Conservation (phyloP, 2,797 vertebrate genomes). For the Pelodytes ibericus region DNA sequence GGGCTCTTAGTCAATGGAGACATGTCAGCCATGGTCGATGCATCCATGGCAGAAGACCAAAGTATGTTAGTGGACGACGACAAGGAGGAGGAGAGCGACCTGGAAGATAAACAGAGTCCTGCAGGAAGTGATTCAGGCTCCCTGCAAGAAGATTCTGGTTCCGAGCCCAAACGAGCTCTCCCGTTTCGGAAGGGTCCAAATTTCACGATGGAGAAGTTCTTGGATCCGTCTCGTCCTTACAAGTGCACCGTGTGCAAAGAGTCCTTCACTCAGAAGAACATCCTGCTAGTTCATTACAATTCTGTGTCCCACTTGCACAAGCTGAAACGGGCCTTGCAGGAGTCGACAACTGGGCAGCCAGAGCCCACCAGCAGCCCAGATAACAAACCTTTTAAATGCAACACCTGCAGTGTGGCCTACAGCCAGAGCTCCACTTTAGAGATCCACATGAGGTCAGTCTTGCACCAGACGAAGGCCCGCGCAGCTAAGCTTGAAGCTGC, state of each 20-base stretch:
- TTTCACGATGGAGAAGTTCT: constrained; percentile 98
- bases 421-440: constrained; percentile 98
- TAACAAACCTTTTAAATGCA: constrained; percentile 98
- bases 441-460: constrained; percentile 98
- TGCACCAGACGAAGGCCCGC: constrained; percentile 97
- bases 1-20: constrained; percentile 96
- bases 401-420: constrained; percentile 97
- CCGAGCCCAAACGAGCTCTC: constrained; percentile 95
- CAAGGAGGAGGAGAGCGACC: constrained; percentile 96
- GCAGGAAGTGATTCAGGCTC: constrained; percentile 95
- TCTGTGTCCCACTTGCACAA: constrained; percentile 98
- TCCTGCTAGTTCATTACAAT: constrained; percentile 98
- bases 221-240: constrained; percentile 97
- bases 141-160: constrained; percentile 92
- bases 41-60: constrained; percentile 89
- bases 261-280: constrained; percentile 98
- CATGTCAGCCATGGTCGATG: constrained; percentile 90
- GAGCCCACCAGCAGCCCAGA: constrained; percentile 97
- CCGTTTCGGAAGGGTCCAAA: constrained; percentile 98
- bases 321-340: constrained; percentile 96
- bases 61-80: constrained; percentile 92
- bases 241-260: constrained; percentile 99
- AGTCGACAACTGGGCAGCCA: constrained; percentile 92
- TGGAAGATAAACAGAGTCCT: constrained; percentile 97
- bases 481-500: constrained; percentile 97